A percentile compares a stretch with the other conserved stretches of the same genome.
phyloP scores from a whole-genome alignment of 2,888 invertebrate species.

The Patella caerulea region DNA sequence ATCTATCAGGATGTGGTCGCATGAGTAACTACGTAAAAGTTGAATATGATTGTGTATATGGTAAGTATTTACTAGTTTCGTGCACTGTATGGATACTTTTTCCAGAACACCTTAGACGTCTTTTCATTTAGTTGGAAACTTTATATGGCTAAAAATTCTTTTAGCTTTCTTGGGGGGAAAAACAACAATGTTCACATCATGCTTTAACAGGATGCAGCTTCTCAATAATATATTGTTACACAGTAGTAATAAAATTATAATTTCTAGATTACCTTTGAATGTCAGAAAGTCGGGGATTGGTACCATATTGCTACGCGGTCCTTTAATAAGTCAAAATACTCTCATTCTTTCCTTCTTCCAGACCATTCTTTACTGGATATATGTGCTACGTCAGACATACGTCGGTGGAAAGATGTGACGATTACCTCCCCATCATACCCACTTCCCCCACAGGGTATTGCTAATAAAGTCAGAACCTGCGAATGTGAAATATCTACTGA shows the following conservation, averaged over 20 bases:
- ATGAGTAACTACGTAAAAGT: conserved; percentile 20
- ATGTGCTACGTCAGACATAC: conserved; percentile 10
- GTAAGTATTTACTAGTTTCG: neutral
- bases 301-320: no score
- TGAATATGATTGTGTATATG: conserved; percentile 24
- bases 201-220: no score
- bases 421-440: conserved; percentile 23
- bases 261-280: no score
- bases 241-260: no score
- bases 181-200: no score
- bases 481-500: conserved; percentile 22
- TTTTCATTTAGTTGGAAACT: neutral
- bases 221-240: no score
- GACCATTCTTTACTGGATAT: conserved; percentile 19
- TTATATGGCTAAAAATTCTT: neutral
- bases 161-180: no score
- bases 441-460: neutral
- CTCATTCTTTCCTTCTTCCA: conserved; percentile 3
- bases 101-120: neutral
- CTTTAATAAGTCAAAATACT: no score
- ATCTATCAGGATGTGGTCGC: neutral
- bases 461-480: conserved; percentile 13
- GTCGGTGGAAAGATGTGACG: conserved; percentile 7
- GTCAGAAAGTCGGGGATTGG: no score
- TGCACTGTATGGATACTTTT: neutral